Evolutionary conservation across 2,113 vertebrate species (phyloP).

Genomic region (Mesocricetus auratus): DNA sequence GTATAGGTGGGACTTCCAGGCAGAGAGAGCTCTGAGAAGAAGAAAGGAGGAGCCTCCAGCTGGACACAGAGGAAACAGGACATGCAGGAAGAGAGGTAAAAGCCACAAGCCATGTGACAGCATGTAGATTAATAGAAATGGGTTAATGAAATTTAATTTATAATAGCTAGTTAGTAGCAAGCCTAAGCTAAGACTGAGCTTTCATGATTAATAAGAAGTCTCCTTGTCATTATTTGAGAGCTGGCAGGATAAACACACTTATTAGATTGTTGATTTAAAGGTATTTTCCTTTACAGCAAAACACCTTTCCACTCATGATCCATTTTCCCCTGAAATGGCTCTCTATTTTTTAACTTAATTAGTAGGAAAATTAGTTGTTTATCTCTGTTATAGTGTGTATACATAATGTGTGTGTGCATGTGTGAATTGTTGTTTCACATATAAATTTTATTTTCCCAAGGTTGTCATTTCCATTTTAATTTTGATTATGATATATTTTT

Average conservation of each 20-base stretch:
- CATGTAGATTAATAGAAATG: background rate
- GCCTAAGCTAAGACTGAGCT: background rate
- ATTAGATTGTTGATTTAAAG: background rate
- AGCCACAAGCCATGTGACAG: background rate
- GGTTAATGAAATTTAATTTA: background rate
- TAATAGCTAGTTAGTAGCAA: background rate
- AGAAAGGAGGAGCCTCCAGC: background rate
- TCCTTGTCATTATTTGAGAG: background rate
- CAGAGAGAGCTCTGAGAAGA: background rate
- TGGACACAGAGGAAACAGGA: background rate
- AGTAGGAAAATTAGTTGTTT: constrained; percentile 14
- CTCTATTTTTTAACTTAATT: constrained; percentile 14
- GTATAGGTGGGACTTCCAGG: background rate
- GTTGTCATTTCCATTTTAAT: background rate
- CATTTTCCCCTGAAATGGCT: background rate
- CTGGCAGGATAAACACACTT: background rate
- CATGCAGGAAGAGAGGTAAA: background rate
- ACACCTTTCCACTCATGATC: background rate
- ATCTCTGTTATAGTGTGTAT: background rate
- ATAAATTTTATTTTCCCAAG: background rate
- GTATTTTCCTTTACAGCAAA: background rate
- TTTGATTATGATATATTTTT: background rate
- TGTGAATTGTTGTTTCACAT: background rate
- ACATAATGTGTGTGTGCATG: background rate
- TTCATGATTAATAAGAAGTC: background rate